Conservation (phyloP, 2,113 vertebrate species). For the Neotoma lepida region DNA sequence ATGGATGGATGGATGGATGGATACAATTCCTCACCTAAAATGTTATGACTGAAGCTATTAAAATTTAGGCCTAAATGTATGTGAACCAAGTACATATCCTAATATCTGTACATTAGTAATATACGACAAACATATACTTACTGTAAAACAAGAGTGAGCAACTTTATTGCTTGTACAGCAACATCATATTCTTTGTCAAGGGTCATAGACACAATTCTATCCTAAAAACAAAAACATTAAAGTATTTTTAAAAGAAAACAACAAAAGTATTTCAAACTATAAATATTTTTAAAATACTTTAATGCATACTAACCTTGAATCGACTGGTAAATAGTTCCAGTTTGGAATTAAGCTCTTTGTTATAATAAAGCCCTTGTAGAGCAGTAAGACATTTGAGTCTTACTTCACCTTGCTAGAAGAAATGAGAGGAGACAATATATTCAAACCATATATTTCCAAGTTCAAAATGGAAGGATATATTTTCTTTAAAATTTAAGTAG, state of each 20-base stretch:
- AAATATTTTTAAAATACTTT: background rate
- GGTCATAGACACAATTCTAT: slow-evolving; percentile 99
- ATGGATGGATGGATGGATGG: background rate
- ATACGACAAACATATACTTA: slow-evolving; percentile 85
- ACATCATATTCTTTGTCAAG: slow-evolving; percentile 99
- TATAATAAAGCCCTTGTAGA: slow-evolving; percentile 98
- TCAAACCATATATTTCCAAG: slow-evolving; percentile 62
- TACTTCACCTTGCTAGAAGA: slow-evolving; percentile 96
- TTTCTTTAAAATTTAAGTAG: slow-evolving; percentile 40
- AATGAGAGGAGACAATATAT: slow-evolving; percentile 72
- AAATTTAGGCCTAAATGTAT: slow-evolving; percentile 36
- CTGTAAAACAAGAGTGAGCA: slow-evolving; percentile 98
- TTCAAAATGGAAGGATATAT: background rate
- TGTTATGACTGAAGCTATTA: slow-evolving; percentile 25
- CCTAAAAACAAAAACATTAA: slow-evolving; percentile 84
- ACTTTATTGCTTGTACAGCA: slow-evolving; percentile 99
- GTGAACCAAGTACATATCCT: slow-evolving; percentile 39
- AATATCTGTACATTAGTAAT: slow-evolving; percentile 1
- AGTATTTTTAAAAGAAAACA: slow-evolving; percentile 71
- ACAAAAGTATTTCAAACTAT: slow-evolving; percentile 10
- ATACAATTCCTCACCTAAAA: slow-evolving; percentile 21
- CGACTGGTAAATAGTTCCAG: slow-evolving; percentile 99
- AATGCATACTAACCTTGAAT: slow-evolving; percentile 93
- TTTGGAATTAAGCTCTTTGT: slow-evolving; percentile 98
- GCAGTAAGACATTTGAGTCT: slow-evolving; percentile 99